phyloP scores from a whole-genome alignment of 2,888 invertebrate species.

The Drosophila gaucha region DNA sequence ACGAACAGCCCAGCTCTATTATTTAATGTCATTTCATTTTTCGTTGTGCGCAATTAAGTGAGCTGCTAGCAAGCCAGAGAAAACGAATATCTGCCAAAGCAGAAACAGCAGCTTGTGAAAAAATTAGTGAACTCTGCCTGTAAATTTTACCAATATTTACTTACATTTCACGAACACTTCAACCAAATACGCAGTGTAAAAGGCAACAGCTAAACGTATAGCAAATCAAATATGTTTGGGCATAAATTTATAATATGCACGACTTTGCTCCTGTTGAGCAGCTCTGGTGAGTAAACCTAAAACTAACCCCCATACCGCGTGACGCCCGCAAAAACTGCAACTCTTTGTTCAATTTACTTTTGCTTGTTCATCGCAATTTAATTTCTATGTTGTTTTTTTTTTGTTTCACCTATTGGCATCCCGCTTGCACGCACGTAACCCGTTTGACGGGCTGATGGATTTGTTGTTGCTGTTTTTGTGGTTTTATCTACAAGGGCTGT shows the following conservation, averaged over 20 bases:
- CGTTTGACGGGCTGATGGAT: constrained; percentile 30
- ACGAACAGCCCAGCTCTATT: constrained; percentile 47
- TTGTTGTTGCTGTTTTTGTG: constrained; percentile 21
- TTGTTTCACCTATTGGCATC: constrained; percentile 37
- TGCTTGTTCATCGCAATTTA: constrained; percentile 69
- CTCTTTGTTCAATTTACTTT: constrained; percentile 65
- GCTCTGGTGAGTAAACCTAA: constrained; percentile 70
- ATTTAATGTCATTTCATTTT: constrained; percentile 55
- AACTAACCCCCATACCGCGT: constrained; percentile 12
- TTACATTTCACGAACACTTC: background rate
- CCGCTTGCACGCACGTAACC: constrained; percentile 47
- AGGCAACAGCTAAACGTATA: constrained; percentile 10
- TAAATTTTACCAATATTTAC: background rate
- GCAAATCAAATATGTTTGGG: constrained; percentile 64
- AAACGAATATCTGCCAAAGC: constrained; percentile 5
- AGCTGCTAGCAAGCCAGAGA: constrained; percentile 20
- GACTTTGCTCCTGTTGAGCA: constrained; percentile 61
- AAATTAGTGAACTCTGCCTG: background rate
- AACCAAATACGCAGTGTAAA: constrained; percentile 8
- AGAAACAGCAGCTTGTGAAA: constrained; percentile 6
- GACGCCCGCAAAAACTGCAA: constrained; percentile 36
- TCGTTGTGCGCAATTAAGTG: constrained; percentile 54
- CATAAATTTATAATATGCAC: constrained; percentile 67
- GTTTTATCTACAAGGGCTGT: constrained; percentile 46
- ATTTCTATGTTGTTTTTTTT: constrained; percentile 38